Evolutionary conservation across 2,888 invertebrate genomes (phyloP), one percentile per base, ranked within the genome.

Genomic region (Drosophila peninsularis): DNA sequence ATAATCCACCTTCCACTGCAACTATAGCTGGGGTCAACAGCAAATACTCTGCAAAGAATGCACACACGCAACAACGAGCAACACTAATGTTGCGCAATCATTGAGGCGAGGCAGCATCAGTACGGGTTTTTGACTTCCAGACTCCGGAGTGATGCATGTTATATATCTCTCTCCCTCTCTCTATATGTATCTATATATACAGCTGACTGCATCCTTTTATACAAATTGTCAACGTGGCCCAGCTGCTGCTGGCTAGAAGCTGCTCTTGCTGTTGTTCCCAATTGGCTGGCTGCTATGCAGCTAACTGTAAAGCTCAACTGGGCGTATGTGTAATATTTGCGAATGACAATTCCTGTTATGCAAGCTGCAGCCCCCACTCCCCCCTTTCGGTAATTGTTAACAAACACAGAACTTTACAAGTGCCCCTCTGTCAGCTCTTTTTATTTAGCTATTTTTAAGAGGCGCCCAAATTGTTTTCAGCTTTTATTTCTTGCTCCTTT

Each of bases 261-360:
- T 44, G 67, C 42, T 53, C n/a, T 34, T 45, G 30, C 10, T 30
- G 2, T 30, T 30, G 30, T 13, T 7, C 54, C 54, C 32, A 47
- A 42, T 39, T 34, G 21, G 30, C 24, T 60, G 55, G 50, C 50
- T 41, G 41, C 41, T 19, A 62, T 71, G 58, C 68, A 71, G 39
- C 77, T 39, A 77, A 87, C 87, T 84, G 80, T 58, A 73, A 74
- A 68, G 87, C 68, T 84, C 83, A 84, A 84, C 87, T 80, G 71
- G 71, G 84, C 88, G 78, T 84, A 87, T 84, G 85, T 85, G 88
- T 71, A 82, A 87, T 87, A 71, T 84, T 82, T 82, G 85, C 84
- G 71, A 69, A 80, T 84, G 80, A 83, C 87, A 82, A 83, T 83
- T 84, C 84, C 69, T 67, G 76, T 54, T 73, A 50, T 45, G 50